Percentiles rank a stretch among this genome's conserved stretches.
These are phyloP conservation scores for Acanthococcus lagerstroemiae DNA, from an alignment of 2,888 invertebrate genomes.

Conservation along the genomic window DNA sequence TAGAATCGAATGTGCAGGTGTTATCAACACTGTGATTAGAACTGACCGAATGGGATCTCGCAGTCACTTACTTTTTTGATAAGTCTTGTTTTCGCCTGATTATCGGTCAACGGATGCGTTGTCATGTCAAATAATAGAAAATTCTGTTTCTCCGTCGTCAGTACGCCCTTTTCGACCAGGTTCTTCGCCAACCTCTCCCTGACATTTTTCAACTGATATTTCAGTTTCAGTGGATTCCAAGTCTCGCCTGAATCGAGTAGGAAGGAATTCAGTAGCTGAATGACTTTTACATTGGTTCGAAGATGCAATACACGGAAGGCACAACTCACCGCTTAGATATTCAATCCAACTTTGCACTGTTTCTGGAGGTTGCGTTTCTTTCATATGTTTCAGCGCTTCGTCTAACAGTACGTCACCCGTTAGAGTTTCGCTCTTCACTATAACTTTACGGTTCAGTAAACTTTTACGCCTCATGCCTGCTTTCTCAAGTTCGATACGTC, in stretches of 20 bases:
- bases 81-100: constrained; percentile 85
- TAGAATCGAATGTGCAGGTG: too few species aligned
- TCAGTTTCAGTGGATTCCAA: constrained; percentile 97
- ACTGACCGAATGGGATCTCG: too few species aligned
- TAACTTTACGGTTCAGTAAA: constrained; percentile 69
- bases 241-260: constrained; percentile 90
- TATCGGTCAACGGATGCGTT: constrained; percentile 95
- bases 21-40: too few species aligned
- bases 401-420: constrained; percentile 95
- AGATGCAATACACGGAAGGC: not conserved
- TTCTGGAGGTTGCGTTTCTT: constrained; percentile 95
- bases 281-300: too few species aligned
- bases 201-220: constrained; percentile 97
- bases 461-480: constrained; percentile 93
- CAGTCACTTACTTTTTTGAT: constrained; percentile 89
- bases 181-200: constrained; percentile 98
- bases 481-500: constrained; percentile 90
- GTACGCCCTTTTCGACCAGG: constrained; percentile 96
- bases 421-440: constrained; percentile 77
- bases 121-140: constrained; percentile 99
- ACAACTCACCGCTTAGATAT: constrained; percentile 88
- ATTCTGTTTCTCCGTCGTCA: constrained; percentile 99
- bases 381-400: constrained; percentile 92
- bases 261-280: too few species aligned
- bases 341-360: constrained; percentile 99